Conservation (phyloP, 2,888 invertebrate genomes). For the Parascotia fuliginaria region DNA sequence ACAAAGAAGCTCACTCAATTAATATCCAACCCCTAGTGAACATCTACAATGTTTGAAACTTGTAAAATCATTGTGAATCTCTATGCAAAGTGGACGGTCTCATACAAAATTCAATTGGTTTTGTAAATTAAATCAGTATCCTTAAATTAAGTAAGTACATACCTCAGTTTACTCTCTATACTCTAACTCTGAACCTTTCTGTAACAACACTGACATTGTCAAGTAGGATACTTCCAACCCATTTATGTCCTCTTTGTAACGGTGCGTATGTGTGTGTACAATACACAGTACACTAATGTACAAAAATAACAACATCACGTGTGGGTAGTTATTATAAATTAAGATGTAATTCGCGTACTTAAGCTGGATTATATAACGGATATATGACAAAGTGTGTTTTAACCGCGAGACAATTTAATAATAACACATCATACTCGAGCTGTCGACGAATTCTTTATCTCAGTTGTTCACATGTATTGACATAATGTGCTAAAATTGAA, state of each 20-base stretch:
- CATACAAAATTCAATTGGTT: conserved; percentile 2
- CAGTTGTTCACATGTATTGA: background rate
- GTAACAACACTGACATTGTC: background rate
- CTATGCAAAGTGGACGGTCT: conserved; percentile 5
- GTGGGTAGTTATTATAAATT: background rate
- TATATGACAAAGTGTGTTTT: conserved; percentile 2
- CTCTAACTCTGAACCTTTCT: background rate
- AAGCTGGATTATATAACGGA: background rate
- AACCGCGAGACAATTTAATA: too few species aligned
- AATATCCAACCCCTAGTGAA: background rate
- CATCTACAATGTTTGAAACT: background rate
- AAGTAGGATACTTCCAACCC: background rate
- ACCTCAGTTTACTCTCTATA: background rate
- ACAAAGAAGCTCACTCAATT: background rate
- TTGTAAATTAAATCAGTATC: conserved; percentile 1
- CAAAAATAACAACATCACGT: background rate
- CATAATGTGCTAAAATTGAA: background rate
- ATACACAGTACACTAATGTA: background rate
- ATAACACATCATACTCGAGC: too few species aligned
- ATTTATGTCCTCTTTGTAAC: background rate
- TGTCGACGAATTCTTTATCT: too few species aligned
- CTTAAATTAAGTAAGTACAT: conserved; percentile 3
- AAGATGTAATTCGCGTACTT: background rate
- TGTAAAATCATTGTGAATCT: background rate
- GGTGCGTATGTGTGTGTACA: background rate